Evolutionary conservation across 2,888 invertebrate genomes (phyloP).

Genomic region (Eristalinus sepulchralis): DNA sequence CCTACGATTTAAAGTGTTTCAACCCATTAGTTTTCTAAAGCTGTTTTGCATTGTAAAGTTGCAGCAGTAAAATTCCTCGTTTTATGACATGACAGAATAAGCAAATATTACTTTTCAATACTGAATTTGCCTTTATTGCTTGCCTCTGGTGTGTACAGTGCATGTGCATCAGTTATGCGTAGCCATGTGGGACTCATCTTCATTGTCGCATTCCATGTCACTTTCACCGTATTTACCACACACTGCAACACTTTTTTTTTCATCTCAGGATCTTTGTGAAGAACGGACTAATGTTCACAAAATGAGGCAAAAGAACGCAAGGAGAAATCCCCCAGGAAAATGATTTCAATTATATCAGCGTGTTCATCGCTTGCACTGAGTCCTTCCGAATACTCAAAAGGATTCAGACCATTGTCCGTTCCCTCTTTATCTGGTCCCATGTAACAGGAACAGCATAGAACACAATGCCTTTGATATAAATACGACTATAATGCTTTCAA

Average conservation of each 20-base stretch:
- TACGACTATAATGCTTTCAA: background rate
- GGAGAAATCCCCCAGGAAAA: background rate
- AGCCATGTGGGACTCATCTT: background rate
- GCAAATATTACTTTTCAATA: background rate
- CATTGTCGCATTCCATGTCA: background rate
- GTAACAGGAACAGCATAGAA: background rate
- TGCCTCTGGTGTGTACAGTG: background rate
- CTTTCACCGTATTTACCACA: background rate
- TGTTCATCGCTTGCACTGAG: background rate
- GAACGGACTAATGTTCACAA: background rate
- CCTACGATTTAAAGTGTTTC: background rate
- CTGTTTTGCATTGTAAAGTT: too few species aligned
- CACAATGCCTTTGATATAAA: slow-evolving; percentile 8
- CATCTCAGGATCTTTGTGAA: too few species aligned
- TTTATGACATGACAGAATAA: background rate
- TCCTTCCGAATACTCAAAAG: background rate
- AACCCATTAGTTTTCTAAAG: too few species aligned
- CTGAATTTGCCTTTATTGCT: background rate
- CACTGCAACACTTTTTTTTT: too few species aligned
- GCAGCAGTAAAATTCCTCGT: too few species aligned
- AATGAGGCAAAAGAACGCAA: background rate
- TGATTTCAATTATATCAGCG: background rate
- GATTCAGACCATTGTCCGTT: background rate
- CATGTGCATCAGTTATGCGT: background rate
- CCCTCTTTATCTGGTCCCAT: background rate